Evolutionary conservation across 2,888 invertebrate genomes (phyloP).

Genomic region (Lithophane leautieri): DNA sequence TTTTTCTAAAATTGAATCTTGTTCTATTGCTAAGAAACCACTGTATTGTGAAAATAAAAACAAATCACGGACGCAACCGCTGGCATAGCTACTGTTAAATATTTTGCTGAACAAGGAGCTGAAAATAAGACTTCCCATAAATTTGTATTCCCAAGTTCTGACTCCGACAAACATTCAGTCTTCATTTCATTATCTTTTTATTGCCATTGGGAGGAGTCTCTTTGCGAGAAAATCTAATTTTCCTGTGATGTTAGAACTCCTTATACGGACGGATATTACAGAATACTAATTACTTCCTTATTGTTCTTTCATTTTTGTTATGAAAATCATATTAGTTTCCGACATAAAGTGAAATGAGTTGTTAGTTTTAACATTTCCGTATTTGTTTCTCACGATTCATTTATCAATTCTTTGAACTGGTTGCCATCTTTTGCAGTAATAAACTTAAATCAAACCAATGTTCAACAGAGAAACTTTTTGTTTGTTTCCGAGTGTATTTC

Average conservation of each 20-base stretch:
- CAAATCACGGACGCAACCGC: slow-evolving; percentile 4
- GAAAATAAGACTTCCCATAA: slow-evolving; percentile 37
- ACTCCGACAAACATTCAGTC: slow-evolving; percentile 59
- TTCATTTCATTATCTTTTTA: slow-evolving; percentile 68
- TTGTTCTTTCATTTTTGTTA: slow-evolving; percentile 40
- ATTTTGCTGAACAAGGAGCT: slow-evolving; percentile 32
- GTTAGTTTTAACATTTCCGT: slow-evolving; percentile 32
- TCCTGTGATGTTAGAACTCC: slow-evolving; percentile 21
- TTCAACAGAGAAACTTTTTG: slow-evolving; percentile 14
- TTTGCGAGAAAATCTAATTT: slow-evolving; percentile 35
- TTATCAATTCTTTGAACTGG: slow-evolving; percentile 35
- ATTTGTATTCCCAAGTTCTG: slow-evolving; percentile 41
- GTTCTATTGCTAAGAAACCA: slow-evolving; percentile 10
- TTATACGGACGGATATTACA: slow-evolving; percentile 33
- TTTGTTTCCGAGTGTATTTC: slow-evolving; percentile 22
- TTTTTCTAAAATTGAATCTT: slow-evolving; percentile 1
- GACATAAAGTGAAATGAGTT: slow-evolving; percentile 34
- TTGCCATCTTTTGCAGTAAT: slow-evolving; percentile 20
- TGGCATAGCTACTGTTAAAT: slow-evolving; percentile 27
- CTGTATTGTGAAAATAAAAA: slow-evolving; percentile 12
- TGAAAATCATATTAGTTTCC: slow-evolving; percentile 27
- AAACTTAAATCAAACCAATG: slow-evolving; percentile 31
- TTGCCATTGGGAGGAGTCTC: slow-evolving; percentile 45
- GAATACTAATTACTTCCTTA: slow-evolving; percentile 40
- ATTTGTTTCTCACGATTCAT: slow-evolving; percentile 26